These are phyloP conservation scores for Hippocampus mohnikei DNA, from an alignment of 2,113 vertebrate genomes.

Conservation along the genomic window DNA sequence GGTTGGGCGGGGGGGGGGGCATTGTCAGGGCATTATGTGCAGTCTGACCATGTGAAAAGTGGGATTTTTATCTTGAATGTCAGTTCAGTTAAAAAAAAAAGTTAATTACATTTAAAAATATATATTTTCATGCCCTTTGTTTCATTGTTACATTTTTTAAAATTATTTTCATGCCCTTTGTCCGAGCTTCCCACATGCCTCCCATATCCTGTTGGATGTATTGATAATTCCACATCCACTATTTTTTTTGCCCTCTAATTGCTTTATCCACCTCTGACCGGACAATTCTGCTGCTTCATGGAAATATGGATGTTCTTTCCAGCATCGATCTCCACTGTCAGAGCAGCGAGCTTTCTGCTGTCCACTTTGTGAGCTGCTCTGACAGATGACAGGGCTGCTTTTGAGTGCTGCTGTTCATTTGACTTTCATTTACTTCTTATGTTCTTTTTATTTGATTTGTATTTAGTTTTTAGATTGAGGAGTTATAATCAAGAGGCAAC, in stretches of 20 bases:
- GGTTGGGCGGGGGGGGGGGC: too few species aligned
- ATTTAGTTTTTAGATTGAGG: not conserved
- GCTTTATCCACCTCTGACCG: conserved; percentile 55
- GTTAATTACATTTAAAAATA: not conserved
- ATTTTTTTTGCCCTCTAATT: conserved; percentile 32
- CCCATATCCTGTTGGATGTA: conserved; percentile 48
- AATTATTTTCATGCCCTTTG: not conserved
- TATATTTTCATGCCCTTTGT: too few species aligned
- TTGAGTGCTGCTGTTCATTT: conserved; percentile 5
- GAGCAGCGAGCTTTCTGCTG: conserved; percentile 10
- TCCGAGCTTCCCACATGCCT: conserved; percentile 1
- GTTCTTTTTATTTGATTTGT: not conserved
- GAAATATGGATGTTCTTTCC: conserved; percentile 56
- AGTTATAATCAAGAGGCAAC: conserved; percentile 7
- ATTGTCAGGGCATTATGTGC: not conserved
- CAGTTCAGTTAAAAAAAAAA: not conserved
- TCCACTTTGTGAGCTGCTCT: conserved; percentile 6
- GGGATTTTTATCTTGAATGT: not conserved
- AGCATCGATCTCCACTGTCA: conserved; percentile 31
- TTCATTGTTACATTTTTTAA: not conserved
- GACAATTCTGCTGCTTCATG: conserved; percentile 23
- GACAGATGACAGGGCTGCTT: conserved; percentile 6
- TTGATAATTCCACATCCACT: conserved; percentile 48
- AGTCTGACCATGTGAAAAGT: not conserved
- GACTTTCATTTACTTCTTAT: not conserved